Percentiles rank a stretch among this genome's conserved stretches.
Conservation (phyloP, 2,113 vertebrate species). For the Emydocephalus ijimae region DNA sequence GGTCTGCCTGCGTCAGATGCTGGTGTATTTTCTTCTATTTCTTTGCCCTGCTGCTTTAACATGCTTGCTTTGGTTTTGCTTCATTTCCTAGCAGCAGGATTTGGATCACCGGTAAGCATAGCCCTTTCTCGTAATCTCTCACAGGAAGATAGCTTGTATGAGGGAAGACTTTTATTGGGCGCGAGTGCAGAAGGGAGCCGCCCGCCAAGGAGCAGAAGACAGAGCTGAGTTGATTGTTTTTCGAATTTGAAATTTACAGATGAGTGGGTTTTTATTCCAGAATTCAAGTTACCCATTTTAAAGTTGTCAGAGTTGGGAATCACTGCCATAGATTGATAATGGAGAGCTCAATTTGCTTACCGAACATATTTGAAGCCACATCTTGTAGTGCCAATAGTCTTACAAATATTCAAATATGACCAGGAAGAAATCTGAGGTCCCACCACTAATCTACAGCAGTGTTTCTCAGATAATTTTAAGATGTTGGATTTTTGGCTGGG, state of each 20-base stretch:
- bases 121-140: not conserved
- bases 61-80: not conserved
- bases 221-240: not conserved
- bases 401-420: not conserved
- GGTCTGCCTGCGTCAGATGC: fast-evolving
- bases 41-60: not conserved
- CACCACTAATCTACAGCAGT: not conserved
- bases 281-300: not conserved
- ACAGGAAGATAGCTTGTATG: not conserved
- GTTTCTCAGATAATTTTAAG: not conserved
- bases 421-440: not conserved
- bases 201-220: no score
- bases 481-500: not conserved
- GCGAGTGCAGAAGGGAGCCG: not conserved
- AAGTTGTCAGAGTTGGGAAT: not conserved
- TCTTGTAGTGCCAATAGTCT: not conserved
- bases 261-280: not conserved
- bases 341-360: not conserved
- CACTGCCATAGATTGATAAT: not conserved
- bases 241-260: not conserved
- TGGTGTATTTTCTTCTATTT: no score
- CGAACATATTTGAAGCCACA: not conserved
- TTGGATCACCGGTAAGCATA: not conserved
- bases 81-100: not conserved
- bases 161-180: not conserved